Conservation (phyloP, 2,113 vertebrate species). For the Sisor rabdophorus region DNA sequence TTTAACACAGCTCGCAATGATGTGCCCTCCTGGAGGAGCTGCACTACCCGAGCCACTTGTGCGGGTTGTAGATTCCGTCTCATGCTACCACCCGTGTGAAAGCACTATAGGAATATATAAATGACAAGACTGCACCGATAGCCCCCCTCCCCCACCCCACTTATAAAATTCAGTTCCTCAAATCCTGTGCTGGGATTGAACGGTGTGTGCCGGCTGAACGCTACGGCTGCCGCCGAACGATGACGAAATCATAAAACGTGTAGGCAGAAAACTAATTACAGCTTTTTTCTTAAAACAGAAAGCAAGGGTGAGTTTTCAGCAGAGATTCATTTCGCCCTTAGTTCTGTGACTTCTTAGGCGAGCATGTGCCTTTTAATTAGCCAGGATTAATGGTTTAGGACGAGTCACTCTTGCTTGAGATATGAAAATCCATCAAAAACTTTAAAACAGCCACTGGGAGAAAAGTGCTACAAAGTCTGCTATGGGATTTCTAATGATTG, state of each 20-base stretch:
- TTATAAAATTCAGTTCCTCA: constrained; percentile 54
- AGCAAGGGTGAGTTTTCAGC: constrained; percentile 52
- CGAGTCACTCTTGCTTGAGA: constrained; percentile 30
- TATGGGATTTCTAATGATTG: constrained; percentile 2
- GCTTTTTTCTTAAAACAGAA: constrained; percentile 59
- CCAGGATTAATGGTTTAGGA: constrained; percentile 38
- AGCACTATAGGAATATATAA: constrained; percentile 66
- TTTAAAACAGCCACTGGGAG: constrained; percentile 25
- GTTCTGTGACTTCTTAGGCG: constrained; percentile 31
- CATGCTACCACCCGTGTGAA: no score
- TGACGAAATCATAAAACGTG: constrained; percentile 58
- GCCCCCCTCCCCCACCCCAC: constrained; percentile 37
- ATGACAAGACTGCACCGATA: constrained; percentile 53
- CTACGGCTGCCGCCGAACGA: constrained; percentile 56
- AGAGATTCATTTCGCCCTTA: constrained; percentile 47
- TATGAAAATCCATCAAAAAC: constrained; percentile 43
- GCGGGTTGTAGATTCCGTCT: no score
- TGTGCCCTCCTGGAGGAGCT: no score
- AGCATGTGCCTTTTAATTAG: constrained; percentile 46
- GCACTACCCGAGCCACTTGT: no score
- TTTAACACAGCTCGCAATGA: no score
- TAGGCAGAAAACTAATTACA: constrained; percentile 67
- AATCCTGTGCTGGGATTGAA: constrained; percentile 54
- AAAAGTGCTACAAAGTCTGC: background rate
- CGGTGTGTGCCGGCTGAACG: constrained; percentile 56